phyloP scores from a whole-genome alignment of 2,113 vertebrate species.

The Ictalurus punctatus region DNA sequence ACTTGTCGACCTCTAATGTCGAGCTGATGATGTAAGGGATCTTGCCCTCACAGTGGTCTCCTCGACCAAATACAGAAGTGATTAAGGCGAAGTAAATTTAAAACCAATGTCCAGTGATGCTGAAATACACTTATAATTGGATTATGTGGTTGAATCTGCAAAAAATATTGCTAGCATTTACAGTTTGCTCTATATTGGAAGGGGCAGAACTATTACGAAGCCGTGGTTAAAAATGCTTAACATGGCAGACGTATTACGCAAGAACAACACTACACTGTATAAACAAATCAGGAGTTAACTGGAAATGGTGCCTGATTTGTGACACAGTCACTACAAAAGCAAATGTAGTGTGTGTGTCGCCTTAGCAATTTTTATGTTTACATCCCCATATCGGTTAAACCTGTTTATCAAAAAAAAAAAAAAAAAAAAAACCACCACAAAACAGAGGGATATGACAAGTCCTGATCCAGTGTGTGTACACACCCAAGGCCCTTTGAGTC shows the following conservation, averaged over 20 bases:
- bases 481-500: not conserved
- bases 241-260: not conserved
- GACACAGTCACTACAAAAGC: not conserved
- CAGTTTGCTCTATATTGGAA: not conserved
- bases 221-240: not conserved
- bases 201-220: not conserved
- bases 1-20: not conserved
- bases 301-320: not conserved
- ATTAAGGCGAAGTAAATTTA: not conserved
- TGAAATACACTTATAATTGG: too few relatives aligned
- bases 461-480: not conserved
- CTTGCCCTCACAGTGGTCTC: not conserved
- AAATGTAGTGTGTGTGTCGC: not conserved
- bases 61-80: not conserved
- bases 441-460: not conserved
- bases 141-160: not conserved
- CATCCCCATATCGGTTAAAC: not conserved
- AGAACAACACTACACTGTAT: not conserved
- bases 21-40: not conserved
- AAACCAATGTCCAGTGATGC: not conserved
- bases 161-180: not conserved
- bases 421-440: not conserved
- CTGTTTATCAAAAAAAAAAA: slow-evolving; percentile 41
- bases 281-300: not conserved
- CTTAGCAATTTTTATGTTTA: not conserved